A percentile compares a stretch with the other conserved stretches of the same genome.
Conservation (phyloP, 2,888 invertebrate genomes). For the Ligdia adustata region DNA sequence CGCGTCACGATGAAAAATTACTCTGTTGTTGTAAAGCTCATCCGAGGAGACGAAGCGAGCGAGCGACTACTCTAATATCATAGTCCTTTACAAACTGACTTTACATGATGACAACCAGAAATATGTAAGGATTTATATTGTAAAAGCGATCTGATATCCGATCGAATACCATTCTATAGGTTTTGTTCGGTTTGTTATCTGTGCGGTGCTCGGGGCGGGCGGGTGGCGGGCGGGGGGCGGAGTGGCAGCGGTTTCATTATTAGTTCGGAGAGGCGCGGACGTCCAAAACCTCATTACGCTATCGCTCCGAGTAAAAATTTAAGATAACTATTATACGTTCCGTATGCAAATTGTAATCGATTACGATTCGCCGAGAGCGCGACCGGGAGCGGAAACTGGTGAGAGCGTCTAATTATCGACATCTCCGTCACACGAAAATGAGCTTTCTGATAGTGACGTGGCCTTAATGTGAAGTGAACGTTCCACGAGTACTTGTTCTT, state of each 20-base stretch:
- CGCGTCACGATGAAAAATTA: constrained; percentile 62
- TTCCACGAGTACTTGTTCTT: constrained; percentile 1
- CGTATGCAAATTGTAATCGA: constrained; percentile 58
- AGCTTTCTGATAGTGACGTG: constrained; percentile 28
- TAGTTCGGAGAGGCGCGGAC: constrained; percentile 12
- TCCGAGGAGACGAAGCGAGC: constrained; percentile 1
- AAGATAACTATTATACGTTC: constrained; percentile 51
- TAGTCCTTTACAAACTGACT: constrained; percentile 13
- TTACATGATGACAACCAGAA: constrained; percentile 17
- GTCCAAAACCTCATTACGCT: constrained; percentile 38
- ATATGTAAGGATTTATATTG: constrained; percentile 12
- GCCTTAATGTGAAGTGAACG: constrained; percentile 14
- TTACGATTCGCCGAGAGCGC: constrained; percentile 43
- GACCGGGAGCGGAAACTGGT: constrained; percentile 19
- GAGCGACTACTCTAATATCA: background rate
- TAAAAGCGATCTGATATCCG: constrained; percentile 18
- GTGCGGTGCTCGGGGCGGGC: too few species aligned
- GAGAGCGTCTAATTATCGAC: constrained; percentile 27
- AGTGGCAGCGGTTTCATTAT: constrained; percentile 22
- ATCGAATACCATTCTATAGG: constrained; percentile 8
- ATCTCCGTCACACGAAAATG: constrained; percentile 28
- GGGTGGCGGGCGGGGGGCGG: too few species aligned
- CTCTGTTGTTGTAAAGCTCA: constrained; percentile 54
- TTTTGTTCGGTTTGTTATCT: constrained; percentile 9
- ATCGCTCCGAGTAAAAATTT: constrained; percentile 45